phyloP scores from a whole-genome alignment of 2,113 vertebrate species.

The Micronisus gabar region DNA sequence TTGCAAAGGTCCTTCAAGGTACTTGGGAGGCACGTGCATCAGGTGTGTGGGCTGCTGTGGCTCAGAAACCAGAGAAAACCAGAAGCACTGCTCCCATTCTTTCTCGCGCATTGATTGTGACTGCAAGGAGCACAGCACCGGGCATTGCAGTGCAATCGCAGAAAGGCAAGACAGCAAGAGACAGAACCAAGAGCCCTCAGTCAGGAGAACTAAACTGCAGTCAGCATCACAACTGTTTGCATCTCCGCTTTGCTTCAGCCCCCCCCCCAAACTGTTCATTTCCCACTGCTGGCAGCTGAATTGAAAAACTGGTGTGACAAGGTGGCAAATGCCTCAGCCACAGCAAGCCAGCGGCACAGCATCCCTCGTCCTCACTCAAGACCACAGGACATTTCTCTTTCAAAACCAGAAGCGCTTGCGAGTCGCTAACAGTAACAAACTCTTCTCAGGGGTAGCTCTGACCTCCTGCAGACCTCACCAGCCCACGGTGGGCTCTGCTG shows the following conservation, averaged over 20 bases:
- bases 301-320: background rate
- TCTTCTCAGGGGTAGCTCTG: background rate
- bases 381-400: background rate
- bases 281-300: background rate
- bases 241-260: background rate
- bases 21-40: fast-evolving
- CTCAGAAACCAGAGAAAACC: background rate
- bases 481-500: fast-evolving
- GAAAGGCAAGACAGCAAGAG: background rate
- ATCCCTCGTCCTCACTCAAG: background rate
- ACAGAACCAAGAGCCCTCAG: background rate
- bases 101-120: fast-evolving
- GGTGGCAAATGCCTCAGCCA: background rate
- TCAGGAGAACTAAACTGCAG: background rate
- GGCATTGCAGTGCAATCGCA: background rate
- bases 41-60: fast-evolving
- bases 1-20: fast-evolving
- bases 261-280: background rate
- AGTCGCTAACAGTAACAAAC: fast-evolving
- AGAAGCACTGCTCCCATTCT: background rate
- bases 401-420: background rate
- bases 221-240: background rate
- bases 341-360: background rate
- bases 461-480: background rate
- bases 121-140: fast-evolving